Conservation (phyloP, 2,888 invertebrate species). For the Caenorhabditis parvicauda region DNA sequence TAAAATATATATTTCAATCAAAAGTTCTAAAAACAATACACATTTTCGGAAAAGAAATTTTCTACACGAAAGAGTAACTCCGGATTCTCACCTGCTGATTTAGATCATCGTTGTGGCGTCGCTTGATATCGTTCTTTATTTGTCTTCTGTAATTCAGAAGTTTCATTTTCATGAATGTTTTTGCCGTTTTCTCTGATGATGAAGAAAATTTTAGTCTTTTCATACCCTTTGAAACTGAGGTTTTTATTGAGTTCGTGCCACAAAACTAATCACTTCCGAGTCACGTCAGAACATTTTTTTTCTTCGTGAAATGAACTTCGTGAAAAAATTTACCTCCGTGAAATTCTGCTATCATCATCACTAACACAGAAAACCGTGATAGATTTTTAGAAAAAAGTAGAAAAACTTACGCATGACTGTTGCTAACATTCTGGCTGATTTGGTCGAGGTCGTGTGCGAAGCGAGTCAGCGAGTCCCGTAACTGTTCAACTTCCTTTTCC, state of each 20-base stretch:
- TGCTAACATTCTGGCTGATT: conserved; percentile 47
- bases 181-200: not conserved
- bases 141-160: conserved; percentile 28
- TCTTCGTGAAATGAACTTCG: not conserved
- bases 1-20: no score
- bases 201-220: no score
- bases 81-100: no score
- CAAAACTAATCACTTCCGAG: not conserved
- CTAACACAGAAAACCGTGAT: not conserved
- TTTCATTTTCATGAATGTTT: not conserved
- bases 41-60: no score
- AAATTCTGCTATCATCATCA: not conserved
- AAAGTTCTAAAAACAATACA: no score
- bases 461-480: conserved; percentile 46
- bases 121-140: conserved; percentile 47
- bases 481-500: conserved; percentile 49
- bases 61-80: no score
- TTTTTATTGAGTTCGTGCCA: no score
- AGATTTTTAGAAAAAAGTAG: not conserved
- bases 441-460: conserved; percentile 57
- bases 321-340: not conserved
- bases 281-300: not conserved
- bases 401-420: conserved; percentile 41
- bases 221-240: no score
- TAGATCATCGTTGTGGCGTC: no score